These are phyloP conservation scores for Phenacoccus solenopsis DNA, from an alignment of 1,140 invertebrate species.

Conservation along the genomic window DNA sequence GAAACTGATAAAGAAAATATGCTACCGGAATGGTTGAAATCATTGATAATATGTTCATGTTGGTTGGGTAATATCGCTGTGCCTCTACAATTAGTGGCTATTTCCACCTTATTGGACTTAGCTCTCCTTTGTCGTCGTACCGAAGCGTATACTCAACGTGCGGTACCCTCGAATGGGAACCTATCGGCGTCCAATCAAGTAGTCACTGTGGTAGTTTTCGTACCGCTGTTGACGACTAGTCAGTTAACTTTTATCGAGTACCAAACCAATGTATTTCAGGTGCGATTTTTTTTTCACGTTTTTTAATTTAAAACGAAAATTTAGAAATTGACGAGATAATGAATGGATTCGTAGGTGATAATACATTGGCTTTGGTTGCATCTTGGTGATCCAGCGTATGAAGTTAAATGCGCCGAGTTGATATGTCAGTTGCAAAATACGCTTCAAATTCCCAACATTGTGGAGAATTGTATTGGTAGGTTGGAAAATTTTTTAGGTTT, in stretches of 20 bases:
- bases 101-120: conserved; percentile 60
- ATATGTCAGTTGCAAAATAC: conserved; percentile 56
- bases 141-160: conserved; percentile 22
- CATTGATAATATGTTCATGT: conserved; percentile 53
- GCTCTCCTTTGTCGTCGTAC: conserved; percentile 39
- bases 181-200: conserved; percentile 25
- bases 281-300: conserved; percentile 31
- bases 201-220: conserved; percentile 39
- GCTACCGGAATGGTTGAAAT: conserved; percentile 62
- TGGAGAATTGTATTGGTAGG: conserved; percentile 54
- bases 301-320: neutral
- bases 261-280: conserved; percentile 51
- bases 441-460: conserved; percentile 44
- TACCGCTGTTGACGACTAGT: conserved; percentile 48
- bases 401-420: conserved; percentile 50
- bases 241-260: conserved; percentile 49
- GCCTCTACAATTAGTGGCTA: conserved; percentile 50
- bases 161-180: conserved; percentile 19
- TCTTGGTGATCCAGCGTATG: conserved; percentile 44
- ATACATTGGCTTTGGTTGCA: conserved; percentile 54
- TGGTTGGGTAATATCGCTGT: conserved; percentile 42
- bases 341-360: conserved; percentile 36
- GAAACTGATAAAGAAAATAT: conserved; percentile 21
- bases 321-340: conserved; percentile 27
- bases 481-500: conserved; percentile 34